Base-by-base conservation (phyloP, 1,140 invertebrate genomes). In the Lasioglossum baleicum region DNA sequence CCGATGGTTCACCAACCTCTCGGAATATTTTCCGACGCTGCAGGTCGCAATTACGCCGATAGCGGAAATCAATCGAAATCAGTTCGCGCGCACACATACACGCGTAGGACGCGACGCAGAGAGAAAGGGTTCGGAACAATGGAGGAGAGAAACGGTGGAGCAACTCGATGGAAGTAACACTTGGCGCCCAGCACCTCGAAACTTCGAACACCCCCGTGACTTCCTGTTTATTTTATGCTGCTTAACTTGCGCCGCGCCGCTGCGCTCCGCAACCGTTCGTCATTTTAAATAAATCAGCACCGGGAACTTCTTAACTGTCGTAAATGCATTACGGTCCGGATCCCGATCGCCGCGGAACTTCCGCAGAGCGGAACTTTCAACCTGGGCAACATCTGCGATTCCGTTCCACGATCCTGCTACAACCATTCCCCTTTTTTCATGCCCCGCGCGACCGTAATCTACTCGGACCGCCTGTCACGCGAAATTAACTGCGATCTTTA, bases 271-370 rank as follows among this genome's bases (percentile, higher is more conserved):
- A 80, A 74, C 40, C 71, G 53, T 56, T 67, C 51, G 15, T 48
- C 63, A 17, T 80, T 75, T 75, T 80, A 80, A 80, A 80, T 80
- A 80, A 80, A 80, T 80, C 78, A 67, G 31, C 64, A 68, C 31
- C 40, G 51, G 42, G 17, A 67, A 80, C 56, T 75, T 75, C 31
- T 75, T 51, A 75, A 75, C 72, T 53, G 71, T 75, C 71, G 64
- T 73, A 58, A 80, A 58, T 51, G 53, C 44, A 68, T 75, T 75
- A 80, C 20, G n/a, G n/a, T 64, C 26, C 20, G 26, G 20, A 65
- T 51, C 22, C 42, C n/a, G 64, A 66, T 75, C 42, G 44, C 22
- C 44, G 22, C 26, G 20, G n/a, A 80, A 80, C 63, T 75, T 80
- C 67, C 56, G 40, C 20, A 15, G n/a, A 26, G 0, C 8, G 20